phyloP scores from a whole-genome alignment of 2,797 vertebrate species.

The Spizella passerina region DNA sequence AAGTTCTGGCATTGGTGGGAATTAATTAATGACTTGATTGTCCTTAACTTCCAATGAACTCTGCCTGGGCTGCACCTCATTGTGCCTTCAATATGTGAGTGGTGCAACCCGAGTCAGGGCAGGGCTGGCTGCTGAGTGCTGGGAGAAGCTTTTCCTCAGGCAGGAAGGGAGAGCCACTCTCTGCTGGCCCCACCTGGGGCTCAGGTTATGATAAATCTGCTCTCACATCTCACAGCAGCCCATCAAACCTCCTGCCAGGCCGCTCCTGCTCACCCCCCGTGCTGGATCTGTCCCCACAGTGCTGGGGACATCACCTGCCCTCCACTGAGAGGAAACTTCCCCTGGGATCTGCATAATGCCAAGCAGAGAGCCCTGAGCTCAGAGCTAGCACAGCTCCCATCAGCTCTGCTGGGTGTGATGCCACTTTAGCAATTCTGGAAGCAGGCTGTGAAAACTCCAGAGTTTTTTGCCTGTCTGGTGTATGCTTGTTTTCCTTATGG shows the following conservation, averaged over 20 bases:
- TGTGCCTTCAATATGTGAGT: background rate
- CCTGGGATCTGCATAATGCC: background rate
- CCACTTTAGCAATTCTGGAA: background rate
- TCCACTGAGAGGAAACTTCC: background rate
- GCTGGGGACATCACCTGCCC: background rate
- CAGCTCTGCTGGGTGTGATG: background rate
- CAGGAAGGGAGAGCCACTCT: background rate
- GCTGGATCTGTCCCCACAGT: background rate
- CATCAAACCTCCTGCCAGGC: background rate
- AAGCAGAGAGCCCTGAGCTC: background rate
- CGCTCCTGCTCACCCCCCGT: accelerated
- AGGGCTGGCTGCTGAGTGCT: background rate
- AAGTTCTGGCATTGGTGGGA: background rate
- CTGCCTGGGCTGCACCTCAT: background rate
- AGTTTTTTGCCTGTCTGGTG: background rate
- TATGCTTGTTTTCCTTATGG: accelerated
- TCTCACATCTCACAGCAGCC: background rate
- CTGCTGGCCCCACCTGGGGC: background rate
- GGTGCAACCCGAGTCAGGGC: accelerated
- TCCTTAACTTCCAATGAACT: background rate
- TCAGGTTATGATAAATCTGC: background rate
- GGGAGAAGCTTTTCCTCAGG: background rate
- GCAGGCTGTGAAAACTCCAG: background rate
- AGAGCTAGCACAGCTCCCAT: accelerated
- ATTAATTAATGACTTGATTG: background rate